These are phyloP conservation scores for Caenorhabditis macrosperma DNA, from an alignment of 2,888 invertebrate species.

Conservation along the genomic window DNA sequence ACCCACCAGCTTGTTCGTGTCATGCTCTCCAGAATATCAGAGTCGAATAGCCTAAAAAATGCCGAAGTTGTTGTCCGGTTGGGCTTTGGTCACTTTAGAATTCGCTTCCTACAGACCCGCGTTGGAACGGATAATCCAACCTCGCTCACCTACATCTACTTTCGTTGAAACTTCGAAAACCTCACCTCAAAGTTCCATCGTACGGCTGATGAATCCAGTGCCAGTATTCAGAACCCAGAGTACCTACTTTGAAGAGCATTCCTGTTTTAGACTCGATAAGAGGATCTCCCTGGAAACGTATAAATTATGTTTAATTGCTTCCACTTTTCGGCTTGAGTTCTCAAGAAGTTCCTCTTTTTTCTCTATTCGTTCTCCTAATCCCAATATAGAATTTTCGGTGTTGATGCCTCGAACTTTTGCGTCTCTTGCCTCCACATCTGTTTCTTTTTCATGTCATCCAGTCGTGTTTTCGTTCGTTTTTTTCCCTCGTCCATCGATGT, in stretches of 20 bases:
- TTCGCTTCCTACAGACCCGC: too few relatives aligned
- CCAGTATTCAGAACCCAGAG: slow-evolving; percentile 81
- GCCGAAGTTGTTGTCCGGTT: too few relatives aligned
- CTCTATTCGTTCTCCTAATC: background rate
- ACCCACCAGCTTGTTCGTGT: slow-evolving; percentile 72
- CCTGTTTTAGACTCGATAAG: slow-evolving; percentile 81
- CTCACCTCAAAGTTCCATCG: slow-evolving; percentile 79
- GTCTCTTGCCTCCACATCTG: background rate
- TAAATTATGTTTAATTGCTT: background rate
- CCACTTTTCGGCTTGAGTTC: background rate
- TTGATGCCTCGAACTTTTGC: too few relatives aligned
- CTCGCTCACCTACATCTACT: background rate
- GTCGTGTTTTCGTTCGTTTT: background rate
- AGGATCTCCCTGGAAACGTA: slow-evolving; percentile 79
- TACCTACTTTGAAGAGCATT: slow-evolving; percentile 80
- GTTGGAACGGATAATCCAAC: background rate
- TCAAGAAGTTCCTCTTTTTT: background rate
- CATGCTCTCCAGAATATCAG: slow-evolving; percentile 74
- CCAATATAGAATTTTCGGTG: background rate
- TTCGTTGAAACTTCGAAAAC: background rate
- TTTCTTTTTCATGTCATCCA: background rate
- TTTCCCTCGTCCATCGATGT: background rate
- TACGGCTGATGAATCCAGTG: slow-evolving; percentile 82
- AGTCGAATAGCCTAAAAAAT: slow-evolving; percentile 80
- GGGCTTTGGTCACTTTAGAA: too few relatives aligned